A percentile compares a stretch with the other conserved stretches of the same genome.
Conservation (phyloP, 2,888 invertebrate genomes). For the Neoscelio sp. region DNA sequence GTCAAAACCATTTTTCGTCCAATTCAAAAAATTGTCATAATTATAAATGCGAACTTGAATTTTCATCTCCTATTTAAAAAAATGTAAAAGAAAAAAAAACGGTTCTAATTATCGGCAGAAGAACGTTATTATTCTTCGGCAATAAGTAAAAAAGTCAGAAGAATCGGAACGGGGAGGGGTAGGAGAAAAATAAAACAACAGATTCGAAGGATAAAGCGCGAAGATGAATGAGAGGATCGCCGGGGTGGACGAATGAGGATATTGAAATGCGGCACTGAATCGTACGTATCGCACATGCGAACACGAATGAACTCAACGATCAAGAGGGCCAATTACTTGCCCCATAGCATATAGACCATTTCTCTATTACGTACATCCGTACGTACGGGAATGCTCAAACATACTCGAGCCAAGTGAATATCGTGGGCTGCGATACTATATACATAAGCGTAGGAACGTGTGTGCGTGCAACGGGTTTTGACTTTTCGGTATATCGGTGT, state of each 20-base stretch:
- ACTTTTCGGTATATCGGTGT: constrained; percentile 66
- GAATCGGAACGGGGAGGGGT: neutral
- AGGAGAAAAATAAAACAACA: constrained; percentile 34
- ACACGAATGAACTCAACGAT: constrained; percentile 76
- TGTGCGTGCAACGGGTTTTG: constrained; percentile 66
- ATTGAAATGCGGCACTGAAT: constrained; percentile 79
- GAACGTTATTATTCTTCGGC: constrained; percentile 25
- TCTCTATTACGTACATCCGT: constrained; percentile 74
- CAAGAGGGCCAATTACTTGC: constrained; percentile 82
- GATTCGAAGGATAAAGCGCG: constrained; percentile 59
- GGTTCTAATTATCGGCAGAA: constrained; percentile 35
- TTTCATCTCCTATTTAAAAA: too few species aligned
- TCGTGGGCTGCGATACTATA: constrained; percentile 68
- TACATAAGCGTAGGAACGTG: constrained; percentile 72
- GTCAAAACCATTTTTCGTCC: too few species aligned
- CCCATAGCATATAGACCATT: constrained; percentile 73
- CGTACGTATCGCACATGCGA: constrained; percentile 60
- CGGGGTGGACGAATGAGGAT: constrained; percentile 66
- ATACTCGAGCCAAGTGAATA: constrained; percentile 75
- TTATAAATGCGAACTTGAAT: too few species aligned
- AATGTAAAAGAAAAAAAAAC: neutral
- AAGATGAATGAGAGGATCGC: constrained; percentile 57
- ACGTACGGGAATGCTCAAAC: constrained; percentile 75
- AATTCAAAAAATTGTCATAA: too few species aligned
- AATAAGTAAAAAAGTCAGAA: constrained; percentile 20